Evolutionary conservation across 1,140 invertebrate genomes (phyloP).

Genomic region (Scaptodrosophila lebanonensis): DNA sequence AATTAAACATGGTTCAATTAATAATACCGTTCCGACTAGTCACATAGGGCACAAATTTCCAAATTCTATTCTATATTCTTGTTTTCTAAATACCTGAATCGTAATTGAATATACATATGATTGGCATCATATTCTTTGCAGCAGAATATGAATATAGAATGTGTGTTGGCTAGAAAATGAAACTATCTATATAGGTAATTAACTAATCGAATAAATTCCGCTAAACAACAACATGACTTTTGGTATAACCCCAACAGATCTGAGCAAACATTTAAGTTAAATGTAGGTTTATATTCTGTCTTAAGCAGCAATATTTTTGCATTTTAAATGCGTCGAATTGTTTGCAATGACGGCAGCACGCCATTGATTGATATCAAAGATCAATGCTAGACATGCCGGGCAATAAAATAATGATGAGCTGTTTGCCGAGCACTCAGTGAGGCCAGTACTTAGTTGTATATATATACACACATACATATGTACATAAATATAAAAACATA

Average conservation of each 20-base stretch:
- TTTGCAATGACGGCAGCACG: conserved; percentile 2
- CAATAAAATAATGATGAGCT: conserved; percentile 4
- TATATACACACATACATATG: background rate
- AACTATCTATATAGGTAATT: no score
- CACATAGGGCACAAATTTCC: no score
- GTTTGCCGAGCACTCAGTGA: conserved; percentile 5
- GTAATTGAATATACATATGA: no score
- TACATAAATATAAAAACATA: conserved; percentile 18
- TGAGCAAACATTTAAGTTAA: background rate
- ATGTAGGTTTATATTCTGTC: conserved; percentile 30
- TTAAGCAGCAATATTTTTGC: conserved; percentile 2
- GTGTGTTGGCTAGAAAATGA: no score
- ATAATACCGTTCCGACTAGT: no score
- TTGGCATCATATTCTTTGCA: no score
- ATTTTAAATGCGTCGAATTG: conserved; percentile 14
- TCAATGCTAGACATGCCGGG: conserved; percentile 46
- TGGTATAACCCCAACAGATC: no score
- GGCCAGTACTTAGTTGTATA: background rate
- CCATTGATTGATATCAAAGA: conserved; percentile 44
- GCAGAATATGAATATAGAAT: no score
- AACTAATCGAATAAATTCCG: background rate
- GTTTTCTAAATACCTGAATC: no score
- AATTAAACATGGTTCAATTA: no score
- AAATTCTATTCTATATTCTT: no score
- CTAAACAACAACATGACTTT: background rate